Conservation (phyloP, 2,888 invertebrate species). For the Drosophila crucigera region DNA sequence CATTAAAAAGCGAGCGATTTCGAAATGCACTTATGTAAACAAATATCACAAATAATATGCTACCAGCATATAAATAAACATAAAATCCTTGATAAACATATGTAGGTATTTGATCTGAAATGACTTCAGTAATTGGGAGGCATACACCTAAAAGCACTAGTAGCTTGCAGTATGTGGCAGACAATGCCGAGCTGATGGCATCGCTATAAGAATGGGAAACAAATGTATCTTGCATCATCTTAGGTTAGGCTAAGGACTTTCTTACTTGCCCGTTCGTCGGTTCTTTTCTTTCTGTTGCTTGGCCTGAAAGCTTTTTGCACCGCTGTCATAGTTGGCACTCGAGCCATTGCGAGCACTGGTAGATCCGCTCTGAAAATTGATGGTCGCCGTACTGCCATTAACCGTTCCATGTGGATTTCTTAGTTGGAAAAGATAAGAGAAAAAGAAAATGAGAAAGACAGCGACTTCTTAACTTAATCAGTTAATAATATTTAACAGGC, state of each 20-base stretch:
- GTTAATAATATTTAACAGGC: not conserved
- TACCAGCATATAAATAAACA: constrained; percentile 91
- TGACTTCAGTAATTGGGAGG: constrained; percentile 94
- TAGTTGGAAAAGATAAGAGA: not conserved
- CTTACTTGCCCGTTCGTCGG: constrained; percentile 86
- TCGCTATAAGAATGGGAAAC: constrained; percentile 86
- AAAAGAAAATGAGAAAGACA: not conserved
- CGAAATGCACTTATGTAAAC: constrained; percentile 89
- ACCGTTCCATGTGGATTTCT: constrained; percentile 74
- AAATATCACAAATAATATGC: constrained; percentile 91
- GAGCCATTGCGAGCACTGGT: constrained; percentile 71
- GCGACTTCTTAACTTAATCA: not conserved
- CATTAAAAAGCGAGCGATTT: constrained; percentile 88
- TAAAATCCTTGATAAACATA: constrained; percentile 94
- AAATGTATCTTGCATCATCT: not conserved
- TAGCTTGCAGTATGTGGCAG: constrained; percentile 93
- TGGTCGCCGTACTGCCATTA: constrained; percentile 80
- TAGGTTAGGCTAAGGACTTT: constrained; percentile 12
- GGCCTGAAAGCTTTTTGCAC: constrained; percentile 79
- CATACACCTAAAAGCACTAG: constrained; percentile 93
- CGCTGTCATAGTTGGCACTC: constrained; percentile 68
- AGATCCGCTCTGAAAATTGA: constrained; percentile 75
- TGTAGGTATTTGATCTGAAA: constrained; percentile 91
- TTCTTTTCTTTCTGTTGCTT: constrained; percentile 84
- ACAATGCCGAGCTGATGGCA: constrained; percentile 90